Base-by-base conservation (phyloP, 1,140 invertebrate genomes). In the Telenomus remus region DNA sequence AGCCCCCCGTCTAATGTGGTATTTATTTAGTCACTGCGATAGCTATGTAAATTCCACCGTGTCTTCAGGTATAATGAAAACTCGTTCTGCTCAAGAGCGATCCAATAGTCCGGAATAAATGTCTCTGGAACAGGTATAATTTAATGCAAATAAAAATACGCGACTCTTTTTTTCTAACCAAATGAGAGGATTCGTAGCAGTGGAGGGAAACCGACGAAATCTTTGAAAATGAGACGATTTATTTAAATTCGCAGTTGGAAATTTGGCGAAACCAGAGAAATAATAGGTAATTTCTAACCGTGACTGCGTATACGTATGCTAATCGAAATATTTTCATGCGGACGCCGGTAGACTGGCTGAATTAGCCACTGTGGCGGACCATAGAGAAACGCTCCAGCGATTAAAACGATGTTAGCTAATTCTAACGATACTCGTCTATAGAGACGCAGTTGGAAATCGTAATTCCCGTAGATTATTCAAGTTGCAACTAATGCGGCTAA, bases 331-430 rank as follows among this genome's bases (percentile, higher is more conserved):
- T 56, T 65, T 56, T 65, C 55, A 49, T 56, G 46, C 10, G 34
- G 14, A 50, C 33, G 10, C 19, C 19, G 43, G 19, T 61, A 51
- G 47, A 50, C 43, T 61, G 49, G 33, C 49, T 19, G 9, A 54
- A 54, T 53, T 54, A 47, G 57, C 47, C 37, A 51, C 48, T 51
- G 57, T 61, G 47, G 48, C 13, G 13, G 35, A 44, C 37, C 42
- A 54, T 63, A 16, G 35, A 33, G 42, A 37, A 63, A 61, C 57
- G 48, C 39, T 61, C 46, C n/a, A 43, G 43, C 44, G 44, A 59
- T 65, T 65, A 65, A 65, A 65, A 65, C 61, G 35, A 65, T 42
- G 61, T 56, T 56, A 42, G 61, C 50, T 56, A 65, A 55, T 65
- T 65, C 53, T 55, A 56, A 55, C 46, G 53, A 55, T 65, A 65